Base-by-base conservation (phyloP, 2,888 invertebrate species). In the Theretra japonica region DNA sequence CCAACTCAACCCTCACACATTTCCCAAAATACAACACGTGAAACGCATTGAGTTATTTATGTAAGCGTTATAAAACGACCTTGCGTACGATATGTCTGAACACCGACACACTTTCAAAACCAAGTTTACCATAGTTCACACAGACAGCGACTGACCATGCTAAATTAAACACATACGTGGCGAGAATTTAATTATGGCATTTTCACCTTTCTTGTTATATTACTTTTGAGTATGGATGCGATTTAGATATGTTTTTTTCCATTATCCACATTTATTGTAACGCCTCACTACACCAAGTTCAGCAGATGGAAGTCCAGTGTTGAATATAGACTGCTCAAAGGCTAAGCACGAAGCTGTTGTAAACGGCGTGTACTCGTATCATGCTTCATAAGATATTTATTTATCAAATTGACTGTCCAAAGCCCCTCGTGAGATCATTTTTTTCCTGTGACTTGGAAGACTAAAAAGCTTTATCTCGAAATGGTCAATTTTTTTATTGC, bases 21-120 rank as follows among this genome's bases (percentile, higher is more conserved):
- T 21, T 21, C 62, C 33, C 30, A 21, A 58, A 58, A 28, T 30
- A 59, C 4, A 28, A 4, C n/a, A 60, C 30, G 41, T 19, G 41
- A 41, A 21, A 60, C 28, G 21, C 58, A 7, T 30, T 62, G 41
- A 48, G 21, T 21, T 23, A 65, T 48, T 65, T 65, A 65, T 48
- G 65, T 48, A 65, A 65, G 41, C 23, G 48, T 65, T 33, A 62
- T 33, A 41, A 17, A 17, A 65, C 65, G 65, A 65, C 48, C 65
- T 65, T 65, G 65, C 19, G 41, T 17, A 25, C 65, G 15, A 48
- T 48, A 41, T 65, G 25, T 23, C 65, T 23, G 65, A 65, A 65
- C 41, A 23, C 48, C 65, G 41, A 65, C 23, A 53, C 53, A 23
- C 65, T 65, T 65, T 65, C 65, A 48, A 65, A 65, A 65, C 23